These are phyloP conservation scores for Sphyrna mokarran DNA, from an alignment of 2,113 vertebrate genomes.

Conservation along the genomic window DNA sequence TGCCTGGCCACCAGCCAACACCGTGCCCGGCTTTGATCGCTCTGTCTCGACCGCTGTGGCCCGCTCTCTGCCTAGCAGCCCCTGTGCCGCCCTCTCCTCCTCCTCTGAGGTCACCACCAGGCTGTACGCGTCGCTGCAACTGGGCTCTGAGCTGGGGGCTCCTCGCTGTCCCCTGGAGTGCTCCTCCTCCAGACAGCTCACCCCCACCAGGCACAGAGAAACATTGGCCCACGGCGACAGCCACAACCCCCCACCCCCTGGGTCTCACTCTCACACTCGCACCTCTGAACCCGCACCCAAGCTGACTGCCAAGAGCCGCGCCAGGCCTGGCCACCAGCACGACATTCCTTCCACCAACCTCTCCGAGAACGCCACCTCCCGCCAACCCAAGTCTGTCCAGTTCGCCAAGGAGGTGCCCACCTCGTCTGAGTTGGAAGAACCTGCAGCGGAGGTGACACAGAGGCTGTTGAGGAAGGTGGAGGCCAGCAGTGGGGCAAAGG, in stretches of 20 bases:
- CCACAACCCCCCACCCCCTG: too few relatives aligned
- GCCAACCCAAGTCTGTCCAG: neutral
- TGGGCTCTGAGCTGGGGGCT: conserved; percentile 4
- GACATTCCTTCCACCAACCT: neutral
- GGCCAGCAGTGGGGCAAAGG: conserved; percentile 49
- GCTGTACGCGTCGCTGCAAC: conserved; percentile 59
- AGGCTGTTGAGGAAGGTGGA: conserved; percentile 51
- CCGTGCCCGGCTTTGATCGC: neutral
- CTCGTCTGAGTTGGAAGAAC: conserved; percentile 44
- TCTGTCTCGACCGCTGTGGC: conserved; percentile 33
- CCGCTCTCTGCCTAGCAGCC: conserved; percentile 40
- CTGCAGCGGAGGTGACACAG: conserved; percentile 51
- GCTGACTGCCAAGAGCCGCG: neutral
- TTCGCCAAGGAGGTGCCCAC: neutral
- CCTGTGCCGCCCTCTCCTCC: neutral
- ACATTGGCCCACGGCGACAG: neutral
- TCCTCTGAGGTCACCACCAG: conserved; percentile 56
- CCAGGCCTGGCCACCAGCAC: neutral
- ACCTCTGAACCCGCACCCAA: too few relatives aligned
- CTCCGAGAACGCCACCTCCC: neutral
- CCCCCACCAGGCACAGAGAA: neutral
- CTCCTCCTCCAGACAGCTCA: neutral
- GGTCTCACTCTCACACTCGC: neutral
- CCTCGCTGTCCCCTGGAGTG: neutral
- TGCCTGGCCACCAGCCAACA: too few relatives aligned